Evolutionary conservation across 30 jellyfish, hydroid and myxozoan species (phyloP), one percentile per base, ranked within the genome.

Genomic region (Chironex yamaguchii): DNA sequence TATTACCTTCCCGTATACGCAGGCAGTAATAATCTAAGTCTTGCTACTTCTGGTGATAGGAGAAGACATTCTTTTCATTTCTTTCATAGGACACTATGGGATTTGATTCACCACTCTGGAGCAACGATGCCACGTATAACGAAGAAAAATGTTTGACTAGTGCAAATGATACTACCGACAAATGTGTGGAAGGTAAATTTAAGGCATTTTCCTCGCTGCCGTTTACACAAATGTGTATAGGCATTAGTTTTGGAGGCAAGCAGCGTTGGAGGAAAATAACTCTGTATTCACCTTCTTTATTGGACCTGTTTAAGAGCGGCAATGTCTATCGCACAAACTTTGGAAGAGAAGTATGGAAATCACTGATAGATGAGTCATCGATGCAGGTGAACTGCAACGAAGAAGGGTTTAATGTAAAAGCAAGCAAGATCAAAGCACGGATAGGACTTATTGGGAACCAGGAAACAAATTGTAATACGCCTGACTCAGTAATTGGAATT

Each of bases 351-450:
- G 48, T 67, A 1, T 82, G 93, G 93, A 68, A 65, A 33, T 35
- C 48, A 13, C 14, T 82, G 33, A 68, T 82, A 17, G 51, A 35
- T 0, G 50, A 50, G 14, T 67, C 86, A 0, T 82, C 86, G 3
- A 52, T 82, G 34, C 93, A 83, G 68, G 63, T 6, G 12, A 21
- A 69, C 75, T 83, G 93, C 71, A 69, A 83, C 52, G 81, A 74
- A 22, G 87, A 83, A 22, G 93, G 93, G 1, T 36, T 69, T 52
- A 69, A 83, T 70, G 93, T 83, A 33, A 35, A 69, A 32, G 34
- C 36, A n/a, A 71, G 70, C 0, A 50, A 9, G 0, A 49, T 67
- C 9, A n/a, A n/a, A n/a, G n/a, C n/a, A n/a, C 62, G 91, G 33
- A 80, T 80, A 23, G 91, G 93, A 1, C 20, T 65, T 25, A 21